A percentile compares a stretch with the other conserved stretches of the same genome.
phyloP scores from a whole-genome alignment of 1,140 invertebrate genomes.

The Eufriesea mexicana region DNA sequence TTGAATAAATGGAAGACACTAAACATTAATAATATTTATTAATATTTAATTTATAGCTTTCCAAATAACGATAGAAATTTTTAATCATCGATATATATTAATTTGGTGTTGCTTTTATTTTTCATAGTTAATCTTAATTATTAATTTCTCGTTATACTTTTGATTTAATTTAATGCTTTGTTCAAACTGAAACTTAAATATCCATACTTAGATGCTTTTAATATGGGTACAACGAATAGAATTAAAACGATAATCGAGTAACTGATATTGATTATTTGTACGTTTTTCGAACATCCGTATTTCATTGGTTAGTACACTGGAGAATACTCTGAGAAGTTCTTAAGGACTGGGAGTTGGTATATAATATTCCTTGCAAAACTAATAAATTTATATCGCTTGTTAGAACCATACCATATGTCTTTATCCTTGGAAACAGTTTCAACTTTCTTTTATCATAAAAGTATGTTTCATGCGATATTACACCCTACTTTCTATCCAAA shows the following conservation, averaged over 20 bases:
- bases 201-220: background rate
- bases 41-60: too few species aligned
- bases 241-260: background rate
- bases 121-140: background rate
- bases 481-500: background rate
- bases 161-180: background rate
- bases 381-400: constrained; percentile 8
- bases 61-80: too few species aligned
- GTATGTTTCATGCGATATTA: constrained; percentile 10
- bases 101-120: background rate
- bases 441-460: constrained; percentile 16
- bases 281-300: background rate
- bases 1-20: too few species aligned
- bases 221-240: background rate
- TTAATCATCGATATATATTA: too few species aligned
- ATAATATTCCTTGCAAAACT: background rate
- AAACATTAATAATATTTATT: too few species aligned
- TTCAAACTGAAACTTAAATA: background rate
- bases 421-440: background rate
- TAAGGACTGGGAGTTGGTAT: background rate
- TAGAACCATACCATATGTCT: background rate
- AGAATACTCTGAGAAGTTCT: background rate
- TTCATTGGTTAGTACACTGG: background rate
- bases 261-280: background rate
- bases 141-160: too few species aligned